Evolutionary conservation across 2,113 vertebrate species (phyloP).

Genomic region (Abramis brama): DNA sequence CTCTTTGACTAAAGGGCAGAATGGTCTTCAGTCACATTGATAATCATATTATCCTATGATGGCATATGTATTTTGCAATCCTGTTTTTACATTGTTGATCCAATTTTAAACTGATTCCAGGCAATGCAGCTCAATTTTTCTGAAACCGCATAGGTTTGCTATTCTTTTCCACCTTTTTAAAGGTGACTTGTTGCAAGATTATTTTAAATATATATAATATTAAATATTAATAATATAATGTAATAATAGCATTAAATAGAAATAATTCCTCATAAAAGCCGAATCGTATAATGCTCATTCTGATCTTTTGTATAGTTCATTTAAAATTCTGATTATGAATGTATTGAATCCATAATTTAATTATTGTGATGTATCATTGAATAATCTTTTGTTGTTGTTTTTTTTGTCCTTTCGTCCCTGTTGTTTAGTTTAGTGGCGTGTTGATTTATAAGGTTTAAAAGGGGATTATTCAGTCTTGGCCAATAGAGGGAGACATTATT

Average conservation of each 20-base stretch:
- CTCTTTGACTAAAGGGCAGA: neutral
- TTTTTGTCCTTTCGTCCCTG: neutral
- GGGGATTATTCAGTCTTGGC: neutral
- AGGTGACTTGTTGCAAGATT: neutral
- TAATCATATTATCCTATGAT: neutral
- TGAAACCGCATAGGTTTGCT: neutral
- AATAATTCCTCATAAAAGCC: neutral
- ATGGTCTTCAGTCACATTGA: neutral
- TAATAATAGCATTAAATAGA: neutral
- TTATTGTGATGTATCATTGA: neutral
- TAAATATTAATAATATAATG: neutral
- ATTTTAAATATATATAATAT: neutral
- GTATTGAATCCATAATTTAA: neutral
- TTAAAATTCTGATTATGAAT: neutral
- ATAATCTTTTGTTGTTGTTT: neutral
- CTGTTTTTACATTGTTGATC: neutral
- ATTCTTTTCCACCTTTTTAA: neutral
- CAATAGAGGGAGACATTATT: conserved; percentile 39
- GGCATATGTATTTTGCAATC: neutral
- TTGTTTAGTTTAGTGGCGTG: neutral
- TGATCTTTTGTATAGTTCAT: neutral
- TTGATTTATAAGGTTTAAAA: neutral
- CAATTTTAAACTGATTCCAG: neutral
- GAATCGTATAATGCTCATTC: neutral
- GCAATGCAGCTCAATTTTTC: neutral